Conservation (phyloP, 2,888 invertebrate genomes). For the Arge pagana region DNA sequence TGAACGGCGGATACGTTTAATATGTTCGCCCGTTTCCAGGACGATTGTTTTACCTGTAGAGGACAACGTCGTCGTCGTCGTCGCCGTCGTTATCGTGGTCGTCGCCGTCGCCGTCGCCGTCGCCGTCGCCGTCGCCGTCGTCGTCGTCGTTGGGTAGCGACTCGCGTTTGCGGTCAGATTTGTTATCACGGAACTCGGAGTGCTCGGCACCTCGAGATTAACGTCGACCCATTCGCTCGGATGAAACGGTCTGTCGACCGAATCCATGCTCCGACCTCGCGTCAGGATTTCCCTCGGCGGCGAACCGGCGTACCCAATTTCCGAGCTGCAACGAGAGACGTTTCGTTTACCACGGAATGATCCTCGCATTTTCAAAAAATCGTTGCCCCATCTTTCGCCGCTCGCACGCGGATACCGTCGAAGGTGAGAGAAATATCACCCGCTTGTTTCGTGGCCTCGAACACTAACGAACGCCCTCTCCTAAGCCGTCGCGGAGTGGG, state of each 20-base stretch:
- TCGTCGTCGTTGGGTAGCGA: conserved; percentile 38
- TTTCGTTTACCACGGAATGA: too few relatives aligned
- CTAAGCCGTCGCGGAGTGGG: too few relatives aligned
- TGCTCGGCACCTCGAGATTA: conserved; percentile 61
- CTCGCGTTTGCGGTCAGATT: conserved; percentile 43
- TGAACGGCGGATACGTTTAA: too few relatives aligned
- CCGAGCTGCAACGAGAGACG: conserved; percentile 42
- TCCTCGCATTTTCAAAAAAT: neutral
- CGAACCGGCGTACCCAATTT: conserved; percentile 54
- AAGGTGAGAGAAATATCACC: too few relatives aligned
- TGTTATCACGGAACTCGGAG: conserved; percentile 47
- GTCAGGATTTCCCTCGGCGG: conserved; percentile 48
- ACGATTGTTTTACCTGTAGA: too few relatives aligned
- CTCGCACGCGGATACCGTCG: neutral
- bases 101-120: too few relatives aligned
- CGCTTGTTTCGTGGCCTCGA: too few relatives aligned
- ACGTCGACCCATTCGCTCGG: conserved; percentile 64
- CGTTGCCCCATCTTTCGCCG: neutral
- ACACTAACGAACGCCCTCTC: too few relatives aligned
- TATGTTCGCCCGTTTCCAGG: too few relatives aligned
- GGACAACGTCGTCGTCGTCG: too few relatives aligned
- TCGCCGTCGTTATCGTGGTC: too few relatives aligned
- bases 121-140: conserved; percentile 11
- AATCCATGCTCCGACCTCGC: conserved; percentile 54
- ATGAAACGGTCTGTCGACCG: conserved; percentile 55